phyloP scores from a whole-genome alignment of 2,797 vertebrate genomes.

The Chloroceryle inda region DNA sequence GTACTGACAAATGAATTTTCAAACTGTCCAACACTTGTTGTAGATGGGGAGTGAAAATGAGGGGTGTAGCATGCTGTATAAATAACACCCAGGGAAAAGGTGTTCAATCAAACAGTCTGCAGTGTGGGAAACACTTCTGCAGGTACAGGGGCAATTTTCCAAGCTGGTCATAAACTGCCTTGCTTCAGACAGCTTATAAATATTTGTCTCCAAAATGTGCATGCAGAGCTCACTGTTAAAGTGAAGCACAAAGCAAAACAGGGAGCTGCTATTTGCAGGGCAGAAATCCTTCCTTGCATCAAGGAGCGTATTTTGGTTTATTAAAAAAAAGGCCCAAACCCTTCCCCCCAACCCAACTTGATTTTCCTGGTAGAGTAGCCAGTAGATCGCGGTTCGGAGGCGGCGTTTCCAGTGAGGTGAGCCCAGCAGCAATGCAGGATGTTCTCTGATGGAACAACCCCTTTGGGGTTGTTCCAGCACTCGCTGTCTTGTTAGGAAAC shows the following conservation, averaged over 20 bases:
- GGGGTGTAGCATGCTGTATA: not conserved
- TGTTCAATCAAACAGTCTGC: not conserved
- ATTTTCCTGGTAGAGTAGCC: not conserved
- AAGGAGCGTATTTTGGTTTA: not conserved
- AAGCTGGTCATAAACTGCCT: not conserved
- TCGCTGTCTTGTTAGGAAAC: not conserved
- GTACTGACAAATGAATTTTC: not conserved
- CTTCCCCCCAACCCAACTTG: not conserved
- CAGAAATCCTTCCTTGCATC: not conserved
- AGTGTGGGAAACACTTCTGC: not conserved
- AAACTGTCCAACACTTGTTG: not conserved
- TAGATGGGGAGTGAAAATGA: not conserved
- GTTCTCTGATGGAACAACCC: not conserved
- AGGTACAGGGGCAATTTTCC: not conserved
- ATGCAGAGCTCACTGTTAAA: not conserved
- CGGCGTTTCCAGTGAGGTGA: not conserved
- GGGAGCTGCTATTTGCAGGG: not conserved
- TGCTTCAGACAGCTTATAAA: constrained; percentile 30
- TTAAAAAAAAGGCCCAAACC: not conserved
- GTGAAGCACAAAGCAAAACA: not conserved
- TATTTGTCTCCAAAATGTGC: not conserved
- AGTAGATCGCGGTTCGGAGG: not conserved
- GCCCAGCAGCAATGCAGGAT: accelerated
- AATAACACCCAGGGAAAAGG: not conserved
- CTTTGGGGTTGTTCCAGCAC: not conserved